These are phyloP conservation scores for Girardinichthys multiradiatus DNA, from an alignment of 2,113 vertebrate species.

Conservation along the genomic window DNA sequence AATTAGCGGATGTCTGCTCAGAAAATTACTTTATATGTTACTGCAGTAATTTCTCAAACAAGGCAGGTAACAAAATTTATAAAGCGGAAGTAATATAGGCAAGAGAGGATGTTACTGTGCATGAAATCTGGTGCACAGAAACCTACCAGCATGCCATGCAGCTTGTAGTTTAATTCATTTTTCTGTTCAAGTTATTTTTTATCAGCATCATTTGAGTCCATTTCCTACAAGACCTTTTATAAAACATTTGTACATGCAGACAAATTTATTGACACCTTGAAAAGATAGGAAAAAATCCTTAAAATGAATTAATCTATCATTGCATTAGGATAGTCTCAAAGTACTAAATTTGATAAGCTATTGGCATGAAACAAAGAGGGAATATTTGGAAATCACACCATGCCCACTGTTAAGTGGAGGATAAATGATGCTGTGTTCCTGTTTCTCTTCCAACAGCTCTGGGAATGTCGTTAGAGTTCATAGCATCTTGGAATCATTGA, in stretches of 20 bases:
- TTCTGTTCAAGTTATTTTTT: conserved; percentile 23
- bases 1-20: conserved; percentile 26
- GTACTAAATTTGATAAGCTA: background rate
- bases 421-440: background rate
- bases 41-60: conserved; percentile 20
- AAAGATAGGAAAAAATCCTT: background rate
- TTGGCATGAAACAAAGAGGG: background rate
- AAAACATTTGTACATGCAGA: background rate
- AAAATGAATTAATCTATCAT: background rate
- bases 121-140: conserved; percentile 10
- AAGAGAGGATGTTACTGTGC: conserved; percentile 19
- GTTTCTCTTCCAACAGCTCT: background rate
- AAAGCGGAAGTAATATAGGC: conserved; percentile 14
- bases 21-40: conserved; percentile 24
- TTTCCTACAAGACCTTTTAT: background rate
- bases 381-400: background rate
- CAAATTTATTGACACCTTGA: background rate
- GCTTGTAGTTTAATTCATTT: conserved; percentile 18
- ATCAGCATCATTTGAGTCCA: conserved; percentile 15
- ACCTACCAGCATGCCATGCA: background rate
- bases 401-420: background rate
- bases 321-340: background rate
- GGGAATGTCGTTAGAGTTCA: background rate
- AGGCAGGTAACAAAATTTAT: conserved; percentile 18
- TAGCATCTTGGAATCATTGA: background rate